Base-by-base conservation (phyloP, 2,113 vertebrate genomes). In the Tetrax tetrax region DNA sequence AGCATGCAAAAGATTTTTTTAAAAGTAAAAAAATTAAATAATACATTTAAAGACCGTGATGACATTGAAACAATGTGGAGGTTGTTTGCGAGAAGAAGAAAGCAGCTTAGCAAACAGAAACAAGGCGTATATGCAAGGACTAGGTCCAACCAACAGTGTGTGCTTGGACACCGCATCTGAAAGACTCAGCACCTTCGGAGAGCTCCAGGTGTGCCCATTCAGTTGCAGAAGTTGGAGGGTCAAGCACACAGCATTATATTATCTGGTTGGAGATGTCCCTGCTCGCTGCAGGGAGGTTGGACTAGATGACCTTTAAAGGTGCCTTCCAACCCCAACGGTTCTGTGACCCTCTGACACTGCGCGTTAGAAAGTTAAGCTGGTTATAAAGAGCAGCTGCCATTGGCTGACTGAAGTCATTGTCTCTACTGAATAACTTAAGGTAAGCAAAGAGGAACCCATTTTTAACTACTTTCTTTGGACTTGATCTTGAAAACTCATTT, bases 371-470 rank as follows among this genome's bases (percentile, higher is more conserved):
- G 51, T 29, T 24, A 64, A 68, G 23, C 25, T 86, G 96, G 48
- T 60, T 37, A 21, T 21, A 23, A 71, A 65, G 22, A 51, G 68
- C 77, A 91, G 82, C 54, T 56, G 72, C 60, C 53, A 10, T 10
- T 1, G 2, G 8, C 27, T 2, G 0, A 38, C 23, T 33, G 3
- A 19, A 66, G 64, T 20, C 24, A 21, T 25, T 37, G 50, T 28
- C 64, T 20, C 38, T 17, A 25, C 12, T 25, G 33, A 60, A 10
- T 8, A 27, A 43, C 14, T 41, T 43, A 43, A 37, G 50, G 75
- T 33, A 60, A 69, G 86, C 43, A 41, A 50, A 51, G 59, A 41
- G 18, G 29, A 41, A 57, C 27, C 60, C 29, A 4, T 28, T 41
- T 64, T n/a, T 18, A 56, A 56, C 65, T 43, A 61, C 41, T 5